These are phyloP conservation scores for Brachionus sp. DNA, from an alignment of 1,140 invertebrate genomes.

Conservation along the genomic window DNA sequence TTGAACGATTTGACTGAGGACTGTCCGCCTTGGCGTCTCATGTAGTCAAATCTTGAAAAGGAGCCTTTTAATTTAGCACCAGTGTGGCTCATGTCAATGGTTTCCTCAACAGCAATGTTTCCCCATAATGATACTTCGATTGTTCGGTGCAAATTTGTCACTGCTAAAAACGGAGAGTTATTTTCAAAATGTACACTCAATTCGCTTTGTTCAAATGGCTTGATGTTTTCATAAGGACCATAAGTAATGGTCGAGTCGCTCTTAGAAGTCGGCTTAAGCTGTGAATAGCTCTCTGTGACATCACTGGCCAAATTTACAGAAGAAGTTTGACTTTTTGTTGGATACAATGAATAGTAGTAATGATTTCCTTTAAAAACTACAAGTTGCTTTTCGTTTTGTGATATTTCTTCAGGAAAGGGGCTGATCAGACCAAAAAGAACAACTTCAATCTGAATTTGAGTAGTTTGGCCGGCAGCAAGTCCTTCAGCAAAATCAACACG, in stretches of 20 bases:
- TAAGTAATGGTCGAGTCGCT: slow-evolving; percentile 75
- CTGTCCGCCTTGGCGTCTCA: slow-evolving; percentile 77
- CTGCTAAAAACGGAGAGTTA: slow-evolving; percentile 87
- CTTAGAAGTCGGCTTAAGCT: slow-evolving; percentile 78
- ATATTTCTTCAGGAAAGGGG: slow-evolving; percentile 80
- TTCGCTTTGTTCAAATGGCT: slow-evolving; percentile 65
- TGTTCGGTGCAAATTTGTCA: slow-evolving; percentile 75
- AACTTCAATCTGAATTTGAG: slow-evolving; percentile 31
- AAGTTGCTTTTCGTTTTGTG: slow-evolving; percentile 86
- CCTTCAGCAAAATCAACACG: background rate
- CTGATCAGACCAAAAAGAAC: slow-evolving; percentile 71
- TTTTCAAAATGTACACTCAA: slow-evolving; percentile 89
- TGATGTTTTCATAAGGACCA: slow-evolving; percentile 77
- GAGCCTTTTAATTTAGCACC: slow-evolving; percentile 87
- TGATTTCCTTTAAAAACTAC: slow-evolving; percentile 79
- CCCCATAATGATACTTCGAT: slow-evolving; percentile 99
- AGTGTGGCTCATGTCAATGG: slow-evolving; percentile 81
- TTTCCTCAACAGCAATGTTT: slow-evolving; percentile 93
- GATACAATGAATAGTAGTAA: slow-evolving; percentile 79
- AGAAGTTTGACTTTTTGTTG: slow-evolving; percentile 73
- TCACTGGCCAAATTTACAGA: slow-evolving; percentile 71
- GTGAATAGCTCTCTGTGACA: slow-evolving; percentile 75
- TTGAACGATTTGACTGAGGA: slow-evolving; percentile 86
- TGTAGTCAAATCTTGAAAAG: slow-evolving; percentile 92
- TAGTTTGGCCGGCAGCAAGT: background rate